Evolutionary conservation across 2,888 invertebrate species (phyloP).

Genomic region (Exephanes ischioxanthus): DNA sequence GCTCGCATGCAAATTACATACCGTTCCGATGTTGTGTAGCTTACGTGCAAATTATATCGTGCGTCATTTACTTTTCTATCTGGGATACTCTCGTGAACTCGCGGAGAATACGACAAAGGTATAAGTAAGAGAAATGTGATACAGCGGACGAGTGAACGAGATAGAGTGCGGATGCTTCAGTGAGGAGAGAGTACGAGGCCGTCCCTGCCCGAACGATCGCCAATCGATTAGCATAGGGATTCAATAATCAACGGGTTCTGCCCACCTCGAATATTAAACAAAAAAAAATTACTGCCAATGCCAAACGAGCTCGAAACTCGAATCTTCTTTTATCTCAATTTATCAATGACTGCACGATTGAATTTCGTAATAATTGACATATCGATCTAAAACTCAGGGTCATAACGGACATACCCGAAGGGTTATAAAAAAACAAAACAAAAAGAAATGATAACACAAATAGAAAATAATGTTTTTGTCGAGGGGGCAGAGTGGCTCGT

Average conservation of each 20-base stretch:
- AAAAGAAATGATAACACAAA: not conserved
- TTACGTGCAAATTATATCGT: not conserved
- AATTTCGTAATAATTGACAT: constrained; percentile 52
- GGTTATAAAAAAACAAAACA: constrained; percentile 4
- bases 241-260: constrained; percentile 23
- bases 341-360: constrained; percentile 13
- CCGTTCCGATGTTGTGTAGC: not conserved
- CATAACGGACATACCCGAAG: constrained; percentile 11
- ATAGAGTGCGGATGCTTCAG: constrained; percentile 1
- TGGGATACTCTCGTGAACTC: constrained; percentile 9
- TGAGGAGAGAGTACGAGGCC: constrained; percentile 10
- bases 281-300: constrained; percentile 40
- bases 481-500: not conserved
- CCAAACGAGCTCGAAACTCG: constrained; percentile 41
- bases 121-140: constrained; percentile 49
- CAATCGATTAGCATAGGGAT: constrained; percentile 23
- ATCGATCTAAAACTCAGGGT: constrained; percentile 45
- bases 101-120: constrained; percentile 25
- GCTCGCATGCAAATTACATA: not conserved
- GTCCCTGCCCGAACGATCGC: constrained; percentile 12
- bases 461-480: constrained; percentile 28
- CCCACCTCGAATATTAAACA: constrained; percentile 22
- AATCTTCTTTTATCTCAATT: constrained; percentile 26
- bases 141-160: constrained; percentile 20
- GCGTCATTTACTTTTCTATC: not conserved